Base-by-base conservation (phyloP, 2,888 invertebrate species). In the Eupithecia dodoneata region DNA sequence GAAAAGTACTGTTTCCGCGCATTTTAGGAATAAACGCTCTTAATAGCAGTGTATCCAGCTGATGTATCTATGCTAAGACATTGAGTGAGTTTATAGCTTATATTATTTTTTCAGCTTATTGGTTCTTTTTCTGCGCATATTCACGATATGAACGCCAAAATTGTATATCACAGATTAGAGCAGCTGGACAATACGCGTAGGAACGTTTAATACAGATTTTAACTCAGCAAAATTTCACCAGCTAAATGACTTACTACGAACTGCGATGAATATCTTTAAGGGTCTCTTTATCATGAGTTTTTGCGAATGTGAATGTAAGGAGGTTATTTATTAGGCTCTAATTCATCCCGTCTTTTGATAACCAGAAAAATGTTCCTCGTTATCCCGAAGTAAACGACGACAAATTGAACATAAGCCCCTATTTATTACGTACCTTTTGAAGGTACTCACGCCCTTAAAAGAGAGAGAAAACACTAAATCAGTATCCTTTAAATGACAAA, bases 291-390 rank as follows among this genome's bases (percentile, higher is more conserved):
- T 73, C 65, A 71, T 72, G 70, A 6, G 3, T 30, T 42, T 30
- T 10, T 55, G 41, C 41, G 59, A 47, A 69, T 45, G 74, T 47
- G 49, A 49, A 13, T 49, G 71, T 73, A 63, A 74, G 42, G 67
- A 41, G 47, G 63, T 72, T 71, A 73, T 73, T 73, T 78, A 75
- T 78, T 75, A 75, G 49, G 72, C 71, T 73, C 76, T 80, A 78
- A 81, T 80, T 81, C 80, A 52, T 73, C 76, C 77, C 80, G 52
- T 73, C 76, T 74, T 67, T 73, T 73, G 73, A 82, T 81, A 82
- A 78, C 79, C 79, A 77, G 79, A 80, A 77, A 80, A 79, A 81
- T 77, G 82, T 70, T 71, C 76, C 52, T 72, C 77, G 77, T 81
- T 81, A 69, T 77, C 75, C 73, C 74, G 71, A 76, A 77, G 73